Evolutionary conservation across 2,113 vertebrate genomes (phyloP).

Genomic region (Serinus canaria): DNA sequence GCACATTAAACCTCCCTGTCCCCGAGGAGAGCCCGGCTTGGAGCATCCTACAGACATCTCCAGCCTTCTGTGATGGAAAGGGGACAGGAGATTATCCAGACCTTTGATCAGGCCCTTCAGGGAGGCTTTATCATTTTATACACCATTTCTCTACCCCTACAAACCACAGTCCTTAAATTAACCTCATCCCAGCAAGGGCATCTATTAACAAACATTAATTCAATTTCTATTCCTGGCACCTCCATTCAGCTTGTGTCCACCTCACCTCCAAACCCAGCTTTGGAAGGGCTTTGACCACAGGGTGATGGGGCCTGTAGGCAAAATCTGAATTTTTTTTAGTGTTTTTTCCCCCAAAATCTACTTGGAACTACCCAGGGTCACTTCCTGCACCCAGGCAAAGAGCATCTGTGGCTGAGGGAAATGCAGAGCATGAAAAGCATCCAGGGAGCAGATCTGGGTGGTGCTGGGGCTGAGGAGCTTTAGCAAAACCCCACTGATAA

Average conservation of each 20-base stretch:
- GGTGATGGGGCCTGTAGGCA: background rate
- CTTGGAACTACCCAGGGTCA: too few species aligned
- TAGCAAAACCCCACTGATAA: accelerated
- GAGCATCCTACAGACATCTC: background rate
- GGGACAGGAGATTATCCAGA: background rate
- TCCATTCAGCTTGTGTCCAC: background rate
- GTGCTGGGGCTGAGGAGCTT: background rate
- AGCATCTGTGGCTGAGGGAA: background rate
- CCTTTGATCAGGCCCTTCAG: background rate
- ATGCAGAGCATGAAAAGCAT: accelerated
- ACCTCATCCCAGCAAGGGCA: background rate
- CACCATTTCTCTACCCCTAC: background rate
- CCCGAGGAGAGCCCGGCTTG: background rate
- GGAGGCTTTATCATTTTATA: background rate
- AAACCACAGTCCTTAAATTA: background rate
- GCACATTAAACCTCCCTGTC: background rate
- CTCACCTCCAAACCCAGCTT: background rate
- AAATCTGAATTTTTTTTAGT: background rate
- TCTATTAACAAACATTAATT: background rate
- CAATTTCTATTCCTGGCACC: accelerated
- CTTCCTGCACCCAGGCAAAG: accelerated
- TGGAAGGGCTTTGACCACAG: background rate
- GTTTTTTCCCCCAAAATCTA: accelerated
- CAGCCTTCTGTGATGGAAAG: background rate
- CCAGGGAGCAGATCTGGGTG: background rate